Conservation (phyloP, 2,888 invertebrate genomes). For the Meganola albula region DNA sequence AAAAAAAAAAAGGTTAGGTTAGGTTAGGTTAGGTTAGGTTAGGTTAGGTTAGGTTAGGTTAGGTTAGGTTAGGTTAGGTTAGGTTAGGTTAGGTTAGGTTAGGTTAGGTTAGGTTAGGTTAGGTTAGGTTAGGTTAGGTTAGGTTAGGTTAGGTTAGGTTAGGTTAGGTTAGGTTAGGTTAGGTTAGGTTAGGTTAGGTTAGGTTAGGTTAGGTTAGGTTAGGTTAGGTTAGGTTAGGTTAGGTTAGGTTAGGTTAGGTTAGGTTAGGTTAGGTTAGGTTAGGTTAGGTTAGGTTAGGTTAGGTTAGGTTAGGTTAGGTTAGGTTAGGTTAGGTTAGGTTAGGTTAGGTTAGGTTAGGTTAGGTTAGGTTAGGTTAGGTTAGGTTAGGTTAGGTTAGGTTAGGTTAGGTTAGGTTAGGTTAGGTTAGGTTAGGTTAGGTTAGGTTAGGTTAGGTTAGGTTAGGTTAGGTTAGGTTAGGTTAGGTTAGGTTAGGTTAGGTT, state of each 20-base stretch:
- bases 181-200: slow-evolving; percentile 3
- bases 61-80: slow-evolving; percentile 3
- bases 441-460: slow-evolving; percentile 3
- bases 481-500: slow-evolving; percentile 3
- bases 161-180: slow-evolving; percentile 3
- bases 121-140: slow-evolving; percentile 3
- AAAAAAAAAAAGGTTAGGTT: slow-evolving; percentile 3
- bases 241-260: slow-evolving; percentile 3
- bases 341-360: slow-evolving; percentile 3
- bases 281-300: slow-evolving; percentile 3
- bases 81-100: slow-evolving; percentile 3
- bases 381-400: slow-evolving; percentile 3
- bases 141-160: slow-evolving; percentile 3
- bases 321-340: slow-evolving; percentile 3
- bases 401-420: slow-evolving; percentile 3
- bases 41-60: slow-evolving; percentile 3
- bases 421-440: slow-evolving; percentile 3
- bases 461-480: slow-evolving; percentile 3
- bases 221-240: slow-evolving; percentile 3
- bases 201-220: slow-evolving; percentile 3
- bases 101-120: slow-evolving; percentile 3
- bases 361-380: slow-evolving; percentile 3
- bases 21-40: slow-evolving; percentile 3
- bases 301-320: slow-evolving; percentile 3
- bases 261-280: slow-evolving; percentile 3